Evolutionary conservation across 2,113 vertebrate genomes (phyloP).

Genomic region (Phyllostomus hastatus): DNA sequence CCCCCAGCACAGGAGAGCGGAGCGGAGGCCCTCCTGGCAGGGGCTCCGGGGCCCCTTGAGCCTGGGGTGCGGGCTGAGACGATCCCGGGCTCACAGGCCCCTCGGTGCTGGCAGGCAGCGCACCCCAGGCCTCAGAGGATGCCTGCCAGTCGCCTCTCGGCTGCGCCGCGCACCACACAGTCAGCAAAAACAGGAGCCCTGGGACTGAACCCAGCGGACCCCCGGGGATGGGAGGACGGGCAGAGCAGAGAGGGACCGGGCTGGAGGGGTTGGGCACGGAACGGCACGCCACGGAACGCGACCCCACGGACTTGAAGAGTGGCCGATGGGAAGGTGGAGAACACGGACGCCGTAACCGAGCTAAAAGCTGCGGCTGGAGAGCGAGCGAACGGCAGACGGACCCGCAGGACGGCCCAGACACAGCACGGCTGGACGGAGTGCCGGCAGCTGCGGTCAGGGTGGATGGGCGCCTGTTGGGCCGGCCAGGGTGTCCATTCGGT

Average conservation of each 20-base stretch:
- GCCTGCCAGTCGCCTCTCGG: not conserved
- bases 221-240: too few species aligned
- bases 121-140: not conserved
- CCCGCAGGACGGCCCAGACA: not conserved
- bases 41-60: not conserved
- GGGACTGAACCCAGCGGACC: rapidly evolving
- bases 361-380: not conserved
- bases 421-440: not conserved
- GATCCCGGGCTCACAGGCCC: not conserved
- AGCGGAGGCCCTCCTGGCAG: not conserved
- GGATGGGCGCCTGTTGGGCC: too few species aligned
- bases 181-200: not conserved
- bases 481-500: too few species aligned
- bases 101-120: not conserved
- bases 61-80: not conserved
- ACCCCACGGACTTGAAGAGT: not conserved
- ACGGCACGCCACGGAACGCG: too few species aligned
- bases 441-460: rapidly evolving
- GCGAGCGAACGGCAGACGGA: not conserved
- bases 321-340: not conserved
- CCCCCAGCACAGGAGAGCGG: not conserved
- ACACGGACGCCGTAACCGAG: too few species aligned
- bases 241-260: not conserved
- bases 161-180: rapidly evolving
- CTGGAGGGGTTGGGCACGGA: not conserved